A percentile compares a stretch with the other conserved stretches of the same genome.
Conservation (phyloP, 1,140 invertebrate genomes). For the Saccostrea echinata region DNA sequence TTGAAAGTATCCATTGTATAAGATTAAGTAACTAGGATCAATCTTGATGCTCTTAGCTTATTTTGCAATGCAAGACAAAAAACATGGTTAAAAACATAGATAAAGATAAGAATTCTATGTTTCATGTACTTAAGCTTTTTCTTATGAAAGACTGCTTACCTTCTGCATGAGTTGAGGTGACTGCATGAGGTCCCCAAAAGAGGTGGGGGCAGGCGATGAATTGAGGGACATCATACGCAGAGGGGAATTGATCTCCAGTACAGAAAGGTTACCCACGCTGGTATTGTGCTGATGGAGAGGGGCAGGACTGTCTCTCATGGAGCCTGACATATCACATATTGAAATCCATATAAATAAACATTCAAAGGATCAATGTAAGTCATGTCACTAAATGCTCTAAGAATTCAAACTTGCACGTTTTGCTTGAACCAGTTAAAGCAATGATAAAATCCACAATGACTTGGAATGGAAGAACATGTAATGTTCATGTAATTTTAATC, state of each 20-base stretch:
- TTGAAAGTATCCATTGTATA: too few relatives aligned
- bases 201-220: slow-evolving; percentile 61
- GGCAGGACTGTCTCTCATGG: slow-evolving; percentile 44
- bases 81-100: too few relatives aligned
- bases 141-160: slow-evolving; percentile 48
- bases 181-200: slow-evolving; percentile 68
- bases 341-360: neutral
- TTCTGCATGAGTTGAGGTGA: slow-evolving; percentile 70
- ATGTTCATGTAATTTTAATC: neutral
- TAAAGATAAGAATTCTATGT: too few relatives aligned
- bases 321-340: slow-evolving; percentile 25
- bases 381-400: neutral
- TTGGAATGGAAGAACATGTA: neutral
- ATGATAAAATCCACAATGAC: neutral
- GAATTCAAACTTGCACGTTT: neutral
- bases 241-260: slow-evolving; percentile 63
- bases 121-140: too few relatives aligned
- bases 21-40: too few relatives aligned
- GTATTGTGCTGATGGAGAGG: neutral
- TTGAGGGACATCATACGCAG: slow-evolving; percentile 63
- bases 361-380: neutral
- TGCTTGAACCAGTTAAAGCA: neutral
- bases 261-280: neutral
- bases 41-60: too few relatives aligned
- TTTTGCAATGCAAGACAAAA: too few relatives aligned